Base-by-base conservation (phyloP, 2,113 vertebrate genomes). In the Procapra przewalskii region DNA sequence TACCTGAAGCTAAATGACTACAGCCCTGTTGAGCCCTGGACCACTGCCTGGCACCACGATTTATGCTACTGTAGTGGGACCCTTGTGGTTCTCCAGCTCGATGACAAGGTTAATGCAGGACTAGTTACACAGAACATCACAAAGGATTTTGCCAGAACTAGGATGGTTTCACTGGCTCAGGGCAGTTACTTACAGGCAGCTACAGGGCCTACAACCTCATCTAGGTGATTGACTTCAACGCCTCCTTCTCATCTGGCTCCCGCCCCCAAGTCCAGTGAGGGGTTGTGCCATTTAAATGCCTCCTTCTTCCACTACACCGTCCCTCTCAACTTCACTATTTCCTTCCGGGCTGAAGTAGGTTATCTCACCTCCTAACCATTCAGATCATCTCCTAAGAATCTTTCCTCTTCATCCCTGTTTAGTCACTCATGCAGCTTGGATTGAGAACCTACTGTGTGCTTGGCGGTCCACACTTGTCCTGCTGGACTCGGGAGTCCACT, bases 171-270 rank as follows among this genome's bases (percentile, higher is more conserved):
- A 11, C 5, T 19, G 12, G 45, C 19, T 48, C 16, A 59, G 7
- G 60, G 54, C 21, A 60, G 27, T 12, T 59, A 25, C 55, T 54
- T 43, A 7, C 27, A 67, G 59, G 83, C 50, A 36, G 15, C 27
- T 59, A 50, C 15, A n/a, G 59, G 31, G 23, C n/a, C 14, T n/a
- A 45, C 0, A 19, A n/a, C 59, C 10, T n/a, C 13, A 7, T 33
- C n/a, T 15, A 54, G 15, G 9, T 82, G n/a, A 75, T 4, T 21
- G 25, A 57, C 13, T 3, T 6, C 4, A 6, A 45, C 0, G 1
- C 25, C 40, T 27, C 6, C 36, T 43, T 71, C n/a, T 94, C 55
- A 7, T 4, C 5, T 23, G 31, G 67, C 43, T 67, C 52, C 40
- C 1, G 2, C 9, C 52, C 14, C 2, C 4, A 19, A 33, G 17